Evolutionary conservation across 1,140 invertebrate species (phyloP), one percentile per base, ranked within the genome.

Genomic region (Nomia melanderi): DNA sequence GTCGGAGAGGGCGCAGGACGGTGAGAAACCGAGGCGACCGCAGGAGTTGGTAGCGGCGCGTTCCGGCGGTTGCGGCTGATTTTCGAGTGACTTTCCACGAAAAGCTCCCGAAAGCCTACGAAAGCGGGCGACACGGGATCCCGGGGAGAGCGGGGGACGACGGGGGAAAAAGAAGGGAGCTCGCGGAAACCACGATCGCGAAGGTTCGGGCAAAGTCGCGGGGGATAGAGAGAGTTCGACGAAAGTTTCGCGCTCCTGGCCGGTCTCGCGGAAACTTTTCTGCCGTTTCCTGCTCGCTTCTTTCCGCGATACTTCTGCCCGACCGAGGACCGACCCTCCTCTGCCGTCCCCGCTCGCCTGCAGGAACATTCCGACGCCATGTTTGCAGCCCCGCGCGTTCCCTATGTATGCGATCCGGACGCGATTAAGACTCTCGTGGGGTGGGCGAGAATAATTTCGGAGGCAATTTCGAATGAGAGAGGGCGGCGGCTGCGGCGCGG

Each of bases 1-100:
- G 20, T 8, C 2, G 41, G 20, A 7, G 44, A 4, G 5, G 20
- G 6, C n/a, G 4, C 1, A 8, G 47, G 47, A n/a, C 6, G 20
- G 47, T 20, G 47, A 65, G 70, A 33, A 56, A 77, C 47, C 2
- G 20, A 20, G 53, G 27, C n/a, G 66, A 59, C 8, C 80, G 25
- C 56, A 54, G 65, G 36, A 56, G 66, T 66, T 74, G 53, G 59
- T 60, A 63, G 71, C 31, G 20, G 44, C 33, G 44, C 69, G 76
- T 82, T 66, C 66, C 70, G 29, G 72, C 64, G 71, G 65, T 47
- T 75, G 77, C 29, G 62, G 77, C 66, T 50, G 81, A 64, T 66
- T 50, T 75, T 72, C 66, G 67, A 79, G 50, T 77, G 82, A 84
- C 82, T 84, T 83, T 44, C 17, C 77, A 56, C 62, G 54, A 60